Evolutionary conservation across 2,113 vertebrate genomes (phyloP).

Genomic region (Daubentonia madagascariensis): DNA sequence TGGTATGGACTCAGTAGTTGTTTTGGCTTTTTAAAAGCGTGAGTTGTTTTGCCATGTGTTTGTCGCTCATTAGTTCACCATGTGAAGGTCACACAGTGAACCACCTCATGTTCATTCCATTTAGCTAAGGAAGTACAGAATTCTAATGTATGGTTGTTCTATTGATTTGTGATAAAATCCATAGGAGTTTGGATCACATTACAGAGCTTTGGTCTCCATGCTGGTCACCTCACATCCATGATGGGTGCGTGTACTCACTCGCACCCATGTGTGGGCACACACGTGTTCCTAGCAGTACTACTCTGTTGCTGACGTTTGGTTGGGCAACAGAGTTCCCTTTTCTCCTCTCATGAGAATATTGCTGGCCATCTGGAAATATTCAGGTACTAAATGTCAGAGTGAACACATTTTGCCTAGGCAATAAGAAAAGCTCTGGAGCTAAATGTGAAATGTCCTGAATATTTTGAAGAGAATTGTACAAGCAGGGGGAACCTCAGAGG

Average conservation of each 20-base stretch:
- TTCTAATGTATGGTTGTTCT: neutral
- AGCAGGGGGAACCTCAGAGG: neutral
- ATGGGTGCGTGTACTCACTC: rapidly evolving
- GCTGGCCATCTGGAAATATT: neutral
- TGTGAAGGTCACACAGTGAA: neutral
- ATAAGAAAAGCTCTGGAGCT: neutral
- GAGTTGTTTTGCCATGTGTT: neutral
- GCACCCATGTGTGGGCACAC: rapidly evolving
- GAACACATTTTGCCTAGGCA: neutral
- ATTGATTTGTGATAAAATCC: neutral
- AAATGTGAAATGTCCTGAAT: neutral
- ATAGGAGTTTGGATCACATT: neutral
- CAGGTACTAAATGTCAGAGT: neutral
- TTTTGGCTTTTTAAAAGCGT: neutral
- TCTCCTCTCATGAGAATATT: neutral
- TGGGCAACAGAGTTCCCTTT: neutral
- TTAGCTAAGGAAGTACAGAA: neutral
- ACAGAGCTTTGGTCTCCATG: neutral
- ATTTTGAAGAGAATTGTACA: neutral
- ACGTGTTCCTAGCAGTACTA: rapidly evolving
- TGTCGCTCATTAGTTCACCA: neutral
- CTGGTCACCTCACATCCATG: neutral
- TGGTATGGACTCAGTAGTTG: neutral
- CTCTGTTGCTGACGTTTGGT: neutral
- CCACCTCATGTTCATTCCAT: neutral